These are phyloP conservation scores for Phortica magna DNA, from an alignment of 2,888 invertebrate genomes.

Conservation along the genomic window DNA sequence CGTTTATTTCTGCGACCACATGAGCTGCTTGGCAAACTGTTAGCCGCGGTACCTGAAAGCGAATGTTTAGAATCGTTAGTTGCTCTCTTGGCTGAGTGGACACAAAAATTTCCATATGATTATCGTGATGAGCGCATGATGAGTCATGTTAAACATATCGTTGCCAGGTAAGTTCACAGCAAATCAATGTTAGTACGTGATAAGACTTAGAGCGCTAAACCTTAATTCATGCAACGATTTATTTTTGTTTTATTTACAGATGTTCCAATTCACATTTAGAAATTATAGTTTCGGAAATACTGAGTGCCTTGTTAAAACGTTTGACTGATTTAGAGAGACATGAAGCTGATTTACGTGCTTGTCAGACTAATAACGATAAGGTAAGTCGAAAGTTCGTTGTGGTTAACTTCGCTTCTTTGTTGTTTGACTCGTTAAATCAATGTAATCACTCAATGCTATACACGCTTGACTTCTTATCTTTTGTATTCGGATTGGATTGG, in stretches of 20 bases:
- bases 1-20: slow-evolving; percentile 78
- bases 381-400: slow-evolving; percentile 52
- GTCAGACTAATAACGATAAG: slow-evolving; percentile 75
- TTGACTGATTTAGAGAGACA: slow-evolving; percentile 78
- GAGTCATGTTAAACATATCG: slow-evolving; percentile 79
- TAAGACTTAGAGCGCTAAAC: background rate
- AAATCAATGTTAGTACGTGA: too few species aligned
- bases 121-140: slow-evolving; percentile 78
- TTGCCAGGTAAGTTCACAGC: slow-evolving; percentile 71
- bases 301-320: slow-evolving; percentile 79
- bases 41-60: slow-evolving; percentile 77
- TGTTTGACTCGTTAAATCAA: slow-evolving; percentile 14
- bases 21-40: slow-evolving; percentile 76
- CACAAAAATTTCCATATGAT: slow-evolving; percentile 78
- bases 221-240: background rate
- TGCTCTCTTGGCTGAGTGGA: slow-evolving; percentile 76
- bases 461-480: background rate
- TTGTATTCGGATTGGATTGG: slow-evolving; percentile 10
- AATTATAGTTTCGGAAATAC: slow-evolving; percentile 77
- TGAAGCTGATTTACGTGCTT: slow-evolving; percentile 77
- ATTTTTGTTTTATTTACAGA: slow-evolving; percentile 52
- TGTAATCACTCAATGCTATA: slow-evolving; percentile 3
- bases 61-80: slow-evolving; percentile 77
- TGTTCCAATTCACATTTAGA: slow-evolving; percentile 78
- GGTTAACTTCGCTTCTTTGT: background rate